phyloP scores from a whole-genome alignment of 2,113 vertebrate genomes.

The Cinclus mexicanus region DNA sequence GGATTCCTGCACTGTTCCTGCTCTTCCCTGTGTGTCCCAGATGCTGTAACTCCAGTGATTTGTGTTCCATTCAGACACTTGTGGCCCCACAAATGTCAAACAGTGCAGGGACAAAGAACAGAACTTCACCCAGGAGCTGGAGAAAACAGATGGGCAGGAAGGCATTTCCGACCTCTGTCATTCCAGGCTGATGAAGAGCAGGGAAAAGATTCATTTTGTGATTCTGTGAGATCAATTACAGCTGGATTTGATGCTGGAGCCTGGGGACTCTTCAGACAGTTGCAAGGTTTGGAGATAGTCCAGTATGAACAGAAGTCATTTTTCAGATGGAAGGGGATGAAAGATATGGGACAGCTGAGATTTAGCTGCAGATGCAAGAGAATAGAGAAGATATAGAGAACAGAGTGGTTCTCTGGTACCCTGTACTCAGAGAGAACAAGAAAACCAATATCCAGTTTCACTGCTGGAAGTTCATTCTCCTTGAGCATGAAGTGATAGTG shows the following conservation, averaged over 20 bases:
- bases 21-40: not conserved
- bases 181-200: not conserved
- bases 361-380: not conserved
- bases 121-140: not conserved
- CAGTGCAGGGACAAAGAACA: not conserved
- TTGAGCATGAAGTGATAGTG: not conserved
- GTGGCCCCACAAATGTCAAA: not conserved
- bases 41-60: not conserved
- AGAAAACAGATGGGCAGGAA: constrained; percentile 34
- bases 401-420: not conserved
- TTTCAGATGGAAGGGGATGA: not conserved
- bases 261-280: not conserved
- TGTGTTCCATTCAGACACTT: not conserved
- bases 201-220: not conserved
- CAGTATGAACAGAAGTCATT: not conserved
- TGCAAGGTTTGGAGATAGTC: not conserved
- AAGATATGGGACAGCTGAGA: not conserved
- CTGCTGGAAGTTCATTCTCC: not conserved
- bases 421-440: not conserved
- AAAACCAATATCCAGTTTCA: not conserved
- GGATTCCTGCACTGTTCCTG: not conserved
- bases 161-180: not conserved
- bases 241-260: not conserved
- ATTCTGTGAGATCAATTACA: not conserved
- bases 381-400: not conserved